These are phyloP conservation scores for Oceanodroma leucorhoa DNA, from an alignment of 2,797 vertebrate genomes.

Conservation along the genomic window DNA sequence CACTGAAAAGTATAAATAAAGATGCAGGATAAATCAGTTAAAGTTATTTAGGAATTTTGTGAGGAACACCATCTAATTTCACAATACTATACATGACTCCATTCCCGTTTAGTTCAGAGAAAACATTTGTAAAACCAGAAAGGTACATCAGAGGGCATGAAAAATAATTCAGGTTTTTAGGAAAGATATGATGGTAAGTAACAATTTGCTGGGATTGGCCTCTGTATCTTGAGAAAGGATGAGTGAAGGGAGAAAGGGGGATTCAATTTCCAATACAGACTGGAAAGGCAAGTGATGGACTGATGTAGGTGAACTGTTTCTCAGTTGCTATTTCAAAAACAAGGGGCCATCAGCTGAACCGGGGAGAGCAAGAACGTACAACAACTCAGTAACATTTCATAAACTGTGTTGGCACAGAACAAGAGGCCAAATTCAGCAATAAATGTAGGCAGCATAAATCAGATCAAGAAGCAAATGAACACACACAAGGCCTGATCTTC, in stretches of 20 bases:
- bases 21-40: not conserved
- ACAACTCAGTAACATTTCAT: not conserved
- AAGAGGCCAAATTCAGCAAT: conserved; percentile 18
- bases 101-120: not conserved
- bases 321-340: not conserved
- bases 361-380: not conserved
- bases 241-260: not conserved
- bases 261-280: not conserved
- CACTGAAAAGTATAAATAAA: not conserved
- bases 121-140: not conserved
- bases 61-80: not conserved
- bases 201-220: not conserved
- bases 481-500: not conserved
- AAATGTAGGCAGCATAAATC: conserved; percentile 10
- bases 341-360: not conserved
- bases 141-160: not conserved
- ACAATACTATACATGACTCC: not conserved
- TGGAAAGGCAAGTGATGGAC: not conserved
- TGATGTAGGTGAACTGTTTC: not conserved
- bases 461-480: not conserved
- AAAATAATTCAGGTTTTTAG: not conserved
- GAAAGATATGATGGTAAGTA: not conserved
- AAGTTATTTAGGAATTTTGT: not conserved
- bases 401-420: not conserved
- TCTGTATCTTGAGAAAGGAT: not conserved